Evolutionary conservation across 2,888 invertebrate genomes (phyloP).

Genomic region (Carabus problematicus): DNA sequence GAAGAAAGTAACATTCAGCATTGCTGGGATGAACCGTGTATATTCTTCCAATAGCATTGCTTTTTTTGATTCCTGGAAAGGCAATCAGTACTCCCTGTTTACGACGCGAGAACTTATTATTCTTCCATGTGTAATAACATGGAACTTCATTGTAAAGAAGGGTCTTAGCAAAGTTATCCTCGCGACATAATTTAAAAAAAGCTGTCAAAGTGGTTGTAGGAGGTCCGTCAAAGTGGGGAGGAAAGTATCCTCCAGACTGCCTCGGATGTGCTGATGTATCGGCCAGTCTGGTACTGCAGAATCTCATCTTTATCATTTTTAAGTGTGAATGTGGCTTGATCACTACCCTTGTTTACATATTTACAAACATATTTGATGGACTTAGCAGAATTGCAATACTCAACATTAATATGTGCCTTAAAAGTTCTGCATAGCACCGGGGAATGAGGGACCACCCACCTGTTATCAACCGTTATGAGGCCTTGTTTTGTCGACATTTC

Average conservation of each 20-base stretch:
- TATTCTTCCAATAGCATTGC: slow-evolving; percentile 40
- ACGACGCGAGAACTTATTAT: slow-evolving; percentile 34
- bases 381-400: slow-evolving; percentile 55
- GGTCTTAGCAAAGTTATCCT: slow-evolving; percentile 44
- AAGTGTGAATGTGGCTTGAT: slow-evolving; percentile 19
- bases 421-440: slow-evolving; percentile 48
- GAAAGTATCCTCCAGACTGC: slow-evolving; percentile 48
- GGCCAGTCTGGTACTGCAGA: slow-evolving; percentile 46
- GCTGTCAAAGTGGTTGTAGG: slow-evolving; percentile 49
- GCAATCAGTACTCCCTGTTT: slow-evolving; percentile 42
- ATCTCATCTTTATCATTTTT: slow-evolving; percentile 48
- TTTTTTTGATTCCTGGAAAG: slow-evolving; percentile 22
- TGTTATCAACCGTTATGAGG: slow-evolving; percentile 50
- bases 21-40: slow-evolving; percentile 44
- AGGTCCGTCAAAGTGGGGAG: slow-evolving; percentile 40
- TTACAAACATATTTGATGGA: slow-evolving; percentile 56
- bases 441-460: slow-evolving; percentile 54
- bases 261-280: slow-evolving; percentile 49
- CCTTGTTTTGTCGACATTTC: slow-evolving; percentile 18
- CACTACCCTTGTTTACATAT: slow-evolving; percentile 49
- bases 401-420: slow-evolving; percentile 53
- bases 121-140: slow-evolving; percentile 45
- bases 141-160: slow-evolving; percentile 45
- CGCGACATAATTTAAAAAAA: slow-evolving; percentile 43
- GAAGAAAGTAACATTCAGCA: slow-evolving; percentile 43